Percentiles rank a stretch among this genome's conserved stretches.
Conservation (phyloP, 2,113 vertebrate genomes). For the Grantiella picta region DNA sequence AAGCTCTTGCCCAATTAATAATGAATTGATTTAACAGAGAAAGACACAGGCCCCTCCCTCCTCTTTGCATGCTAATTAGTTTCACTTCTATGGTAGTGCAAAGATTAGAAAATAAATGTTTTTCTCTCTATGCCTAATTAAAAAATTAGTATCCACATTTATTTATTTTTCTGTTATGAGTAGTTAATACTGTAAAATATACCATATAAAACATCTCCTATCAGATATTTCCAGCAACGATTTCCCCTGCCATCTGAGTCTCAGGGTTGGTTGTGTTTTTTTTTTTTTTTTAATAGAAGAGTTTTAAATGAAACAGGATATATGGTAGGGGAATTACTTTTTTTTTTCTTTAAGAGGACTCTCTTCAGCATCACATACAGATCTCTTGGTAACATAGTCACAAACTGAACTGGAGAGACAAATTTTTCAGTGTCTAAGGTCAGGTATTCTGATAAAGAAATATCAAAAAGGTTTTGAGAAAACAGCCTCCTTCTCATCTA, state of each 20-base stretch:
- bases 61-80: neutral
- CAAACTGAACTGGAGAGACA: neutral
- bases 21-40: neutral
- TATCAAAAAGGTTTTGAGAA: neutral
- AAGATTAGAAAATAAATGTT: neutral
- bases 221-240: neutral
- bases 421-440: neutral
- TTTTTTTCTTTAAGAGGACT: neutral
- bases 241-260: neutral
- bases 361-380: neutral
- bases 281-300: neutral
- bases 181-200: neutral
- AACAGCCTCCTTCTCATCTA: neutral
- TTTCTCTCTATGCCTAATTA: neutral
- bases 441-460: neutral
- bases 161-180: neutral
- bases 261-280: neutral
- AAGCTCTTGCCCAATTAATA: neutral
- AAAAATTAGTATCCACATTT: neutral
- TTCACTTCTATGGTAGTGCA: neutral
- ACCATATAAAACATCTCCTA: neutral
- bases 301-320: neutral
- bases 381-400: neutral
- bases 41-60: neutral
- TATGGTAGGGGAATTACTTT: neutral